Evolutionary conservation across 1,140 invertebrate species (phyloP).

Genomic region (Drosophila nikananu): DNA sequence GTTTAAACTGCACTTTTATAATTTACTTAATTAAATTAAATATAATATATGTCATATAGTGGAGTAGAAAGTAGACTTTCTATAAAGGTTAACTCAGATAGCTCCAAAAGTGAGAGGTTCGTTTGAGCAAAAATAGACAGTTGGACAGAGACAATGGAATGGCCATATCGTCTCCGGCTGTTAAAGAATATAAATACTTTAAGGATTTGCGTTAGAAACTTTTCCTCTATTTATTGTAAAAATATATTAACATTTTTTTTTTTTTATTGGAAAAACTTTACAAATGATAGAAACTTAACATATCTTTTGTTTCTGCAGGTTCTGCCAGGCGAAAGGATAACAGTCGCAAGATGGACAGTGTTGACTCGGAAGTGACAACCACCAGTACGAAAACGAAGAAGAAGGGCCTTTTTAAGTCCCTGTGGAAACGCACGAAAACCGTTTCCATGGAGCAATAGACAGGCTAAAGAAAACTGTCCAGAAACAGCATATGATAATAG

Average conservation of each 20-base stretch:
- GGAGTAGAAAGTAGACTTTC: too few relatives aligned
- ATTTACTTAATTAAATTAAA: too few relatives aligned
- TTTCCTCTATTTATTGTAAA: too few relatives aligned
- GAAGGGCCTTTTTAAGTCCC: conserved; percentile 93
- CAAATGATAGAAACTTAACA: not conserved
- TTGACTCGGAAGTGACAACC: conserved; percentile 46
- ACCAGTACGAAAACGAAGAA: conserved; percentile 87
- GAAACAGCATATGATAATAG: conserved; percentile 29
- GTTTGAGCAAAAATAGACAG: too few relatives aligned
- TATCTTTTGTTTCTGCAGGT: conserved; percentile 85
- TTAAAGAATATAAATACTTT: not conserved
- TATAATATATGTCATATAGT: too few relatives aligned
- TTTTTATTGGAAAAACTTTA: not conserved
- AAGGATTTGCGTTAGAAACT: not conserved
- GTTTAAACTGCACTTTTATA: too few relatives aligned
- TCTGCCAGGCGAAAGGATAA: conserved; percentile 85
- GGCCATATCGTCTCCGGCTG: too few relatives aligned
- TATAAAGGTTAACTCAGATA: too few relatives aligned
- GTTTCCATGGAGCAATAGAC: conserved; percentile 92
- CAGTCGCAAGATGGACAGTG: conserved; percentile 52
- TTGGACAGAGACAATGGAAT: too few relatives aligned
- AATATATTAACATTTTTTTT: too few relatives aligned
- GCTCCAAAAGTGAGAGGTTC: too few relatives aligned
- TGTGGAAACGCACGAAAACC: conserved; percentile 93
- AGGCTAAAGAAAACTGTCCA: conserved; percentile 45